Conservation (phyloP, 2,113 vertebrate genomes). For the Vidua chalybeata region DNA sequence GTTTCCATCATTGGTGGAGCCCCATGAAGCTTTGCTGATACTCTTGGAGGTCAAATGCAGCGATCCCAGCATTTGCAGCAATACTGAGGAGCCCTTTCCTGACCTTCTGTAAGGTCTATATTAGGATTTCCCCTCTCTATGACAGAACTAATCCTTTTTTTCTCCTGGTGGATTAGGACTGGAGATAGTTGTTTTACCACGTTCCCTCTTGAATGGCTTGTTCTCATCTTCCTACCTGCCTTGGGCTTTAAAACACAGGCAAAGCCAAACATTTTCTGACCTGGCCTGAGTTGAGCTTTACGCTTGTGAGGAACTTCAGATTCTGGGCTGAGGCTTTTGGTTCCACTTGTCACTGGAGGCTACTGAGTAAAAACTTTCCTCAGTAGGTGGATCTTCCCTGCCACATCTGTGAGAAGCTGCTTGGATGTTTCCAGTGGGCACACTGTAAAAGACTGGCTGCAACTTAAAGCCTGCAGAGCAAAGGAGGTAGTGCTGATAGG, state of each 20-base stretch:
- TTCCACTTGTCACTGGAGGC: background rate
- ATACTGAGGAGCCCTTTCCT: background rate
- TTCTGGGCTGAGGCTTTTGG: background rate
- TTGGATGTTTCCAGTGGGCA: background rate
- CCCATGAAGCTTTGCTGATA: background rate
- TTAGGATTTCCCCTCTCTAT: background rate
- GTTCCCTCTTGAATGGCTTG: accelerated
- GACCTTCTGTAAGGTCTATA: background rate
- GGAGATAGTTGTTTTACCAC: background rate
- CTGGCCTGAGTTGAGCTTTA: background rate
- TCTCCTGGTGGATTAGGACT: background rate
- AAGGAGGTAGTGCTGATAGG: accelerated
- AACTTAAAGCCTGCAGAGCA: background rate
- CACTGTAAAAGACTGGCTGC: accelerated
- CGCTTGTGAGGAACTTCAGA: background rate
- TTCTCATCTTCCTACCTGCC: background rate
- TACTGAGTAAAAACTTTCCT: background rate
- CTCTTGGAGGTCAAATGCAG: background rate
- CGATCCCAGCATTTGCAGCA: background rate
- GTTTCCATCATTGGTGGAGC: background rate
- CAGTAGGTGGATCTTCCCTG: background rate
- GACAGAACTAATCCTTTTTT: background rate
- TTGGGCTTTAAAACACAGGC: background rate
- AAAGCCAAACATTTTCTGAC: background rate
- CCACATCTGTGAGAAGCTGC: background rate